A percentile compares a stretch with the other conserved stretches of the same genome.
Conservation (phyloP, 2,888 invertebrate genomes). For the Lithophane leautieri region DNA sequence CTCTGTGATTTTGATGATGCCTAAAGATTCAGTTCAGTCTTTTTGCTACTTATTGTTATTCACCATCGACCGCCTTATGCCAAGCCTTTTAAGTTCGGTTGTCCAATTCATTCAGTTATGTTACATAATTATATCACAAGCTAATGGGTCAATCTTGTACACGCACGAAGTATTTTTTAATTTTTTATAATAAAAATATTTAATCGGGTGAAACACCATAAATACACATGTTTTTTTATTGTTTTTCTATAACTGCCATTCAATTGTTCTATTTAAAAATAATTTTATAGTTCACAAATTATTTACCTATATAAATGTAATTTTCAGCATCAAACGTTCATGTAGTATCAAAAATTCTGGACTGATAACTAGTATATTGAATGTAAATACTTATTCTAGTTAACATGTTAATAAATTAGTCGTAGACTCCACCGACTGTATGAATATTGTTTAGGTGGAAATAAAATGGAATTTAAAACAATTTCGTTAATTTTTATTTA, state of each 20-base stretch:
- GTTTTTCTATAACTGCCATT: background rate
- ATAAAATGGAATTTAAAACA: conserved; percentile 72
- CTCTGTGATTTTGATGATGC: conserved; percentile 68
- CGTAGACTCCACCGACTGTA: conserved; percentile 76
- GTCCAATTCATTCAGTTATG: background rate
- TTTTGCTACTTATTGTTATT: conserved; percentile 50
- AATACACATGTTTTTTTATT: background rate
- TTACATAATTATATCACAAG: background rate
- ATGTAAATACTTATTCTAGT: conserved; percentile 65
- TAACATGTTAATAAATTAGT: conserved; percentile 73
- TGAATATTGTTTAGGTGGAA: conserved; percentile 76
- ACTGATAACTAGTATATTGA: conserved; percentile 56
- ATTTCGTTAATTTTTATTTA: conserved; percentile 56
- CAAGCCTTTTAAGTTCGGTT: background rate
- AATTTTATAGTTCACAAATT: background rate
- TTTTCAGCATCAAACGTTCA: background rate
- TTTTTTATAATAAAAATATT: no score
- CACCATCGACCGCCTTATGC: background rate
- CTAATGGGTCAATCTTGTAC: background rate
- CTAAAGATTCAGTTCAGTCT: conserved; percentile 58
- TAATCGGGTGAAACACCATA: background rate
- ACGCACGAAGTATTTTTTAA: background rate
- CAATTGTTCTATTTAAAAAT: background rate
- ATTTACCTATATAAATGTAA: background rate
- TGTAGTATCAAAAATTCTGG: conserved; percentile 55